A percentile compares a stretch with the other conserved stretches of the same genome.
Conservation (phyloP, 2,797 vertebrate genomes). For the Eulemur rubriventer region DNA sequence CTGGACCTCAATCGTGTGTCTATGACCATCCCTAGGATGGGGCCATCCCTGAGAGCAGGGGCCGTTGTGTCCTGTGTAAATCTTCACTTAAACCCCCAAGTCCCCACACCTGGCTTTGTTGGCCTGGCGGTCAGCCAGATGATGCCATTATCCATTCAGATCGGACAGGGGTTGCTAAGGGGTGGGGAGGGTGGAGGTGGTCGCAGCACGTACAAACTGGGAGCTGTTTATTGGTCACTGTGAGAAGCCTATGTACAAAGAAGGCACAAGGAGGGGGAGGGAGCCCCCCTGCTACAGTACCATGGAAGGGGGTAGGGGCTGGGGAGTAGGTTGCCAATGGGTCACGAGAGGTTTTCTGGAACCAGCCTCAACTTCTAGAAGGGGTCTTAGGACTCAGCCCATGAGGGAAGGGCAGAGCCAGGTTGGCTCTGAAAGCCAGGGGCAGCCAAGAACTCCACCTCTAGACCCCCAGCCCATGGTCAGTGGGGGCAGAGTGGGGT, state of each 20-base stretch:
- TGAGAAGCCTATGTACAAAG: slow-evolving; percentile 79
- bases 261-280: slow-evolving; percentile 70
- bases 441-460: neutral
- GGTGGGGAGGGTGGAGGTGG: neutral
- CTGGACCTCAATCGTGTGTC: neutral
- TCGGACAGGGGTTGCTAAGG: neutral
- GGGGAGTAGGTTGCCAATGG: neutral
- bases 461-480: neutral
- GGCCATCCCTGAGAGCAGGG: neutral
- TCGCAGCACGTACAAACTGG: slow-evolving; percentile 50
- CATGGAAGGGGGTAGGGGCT: neutral
- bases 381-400: neutral
- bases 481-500: neutral
- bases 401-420: neutral
- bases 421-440: slow-evolving; percentile 28
- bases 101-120: neutral
- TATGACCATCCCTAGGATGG: neutral
- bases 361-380: slow-evolving; percentile 28
- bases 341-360: slow-evolving; percentile 22
- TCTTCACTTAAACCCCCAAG: neutral
- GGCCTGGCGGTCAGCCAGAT: too few relatives aligned
- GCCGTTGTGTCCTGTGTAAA: neutral
- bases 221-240: slow-evolving; percentile 67
- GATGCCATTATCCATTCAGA: neutral
- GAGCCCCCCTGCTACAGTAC: slow-evolving; percentile 75